Conservation (phyloP, 2,797 vertebrate genomes). For the Hemibagrus guttatus region DNA sequence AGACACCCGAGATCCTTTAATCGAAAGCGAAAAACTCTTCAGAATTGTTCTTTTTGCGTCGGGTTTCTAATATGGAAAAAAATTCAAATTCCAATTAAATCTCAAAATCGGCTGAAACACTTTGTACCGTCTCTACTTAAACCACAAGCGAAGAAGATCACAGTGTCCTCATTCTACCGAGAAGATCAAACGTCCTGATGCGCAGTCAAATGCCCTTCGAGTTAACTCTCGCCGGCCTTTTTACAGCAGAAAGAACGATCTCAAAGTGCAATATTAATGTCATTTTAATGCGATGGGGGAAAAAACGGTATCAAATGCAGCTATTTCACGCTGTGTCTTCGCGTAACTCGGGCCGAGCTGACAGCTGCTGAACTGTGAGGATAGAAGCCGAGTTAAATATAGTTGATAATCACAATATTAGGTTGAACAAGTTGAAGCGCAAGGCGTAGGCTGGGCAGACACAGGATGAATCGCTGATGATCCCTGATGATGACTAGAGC, state of each 20-base stretch:
- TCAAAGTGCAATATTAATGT: constrained; percentile 1
- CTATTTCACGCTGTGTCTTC: background rate
- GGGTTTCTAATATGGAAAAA: background rate
- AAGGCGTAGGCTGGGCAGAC: constrained; percentile 12
- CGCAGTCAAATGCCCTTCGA: constrained; percentile 15
- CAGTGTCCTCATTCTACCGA: constrained; percentile 19
- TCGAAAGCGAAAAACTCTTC: background rate
- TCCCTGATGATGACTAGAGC: background rate
- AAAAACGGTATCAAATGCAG: background rate
- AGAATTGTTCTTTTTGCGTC: constrained; percentile 5
- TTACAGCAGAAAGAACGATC: background rate
- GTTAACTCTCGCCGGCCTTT: constrained; percentile 11
- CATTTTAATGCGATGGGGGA: background rate
- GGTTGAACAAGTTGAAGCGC: background rate
- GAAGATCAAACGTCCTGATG: constrained; percentile 45
- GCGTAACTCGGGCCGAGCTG: background rate
- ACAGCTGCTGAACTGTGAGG: background rate
- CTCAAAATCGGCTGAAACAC: background rate
- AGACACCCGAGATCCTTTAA: constrained; percentile 13
- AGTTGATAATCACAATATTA: background rate
- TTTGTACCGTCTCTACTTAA: background rate
- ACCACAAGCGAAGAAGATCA: constrained; percentile 45
- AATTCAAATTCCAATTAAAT: background rate
- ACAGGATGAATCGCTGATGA: background rate
- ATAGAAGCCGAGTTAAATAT: background rate